Evolutionary conservation across 2,888 invertebrate species (phyloP), one percentile per base, ranked within the genome.

Genomic region (Idaea biselata): DNA sequence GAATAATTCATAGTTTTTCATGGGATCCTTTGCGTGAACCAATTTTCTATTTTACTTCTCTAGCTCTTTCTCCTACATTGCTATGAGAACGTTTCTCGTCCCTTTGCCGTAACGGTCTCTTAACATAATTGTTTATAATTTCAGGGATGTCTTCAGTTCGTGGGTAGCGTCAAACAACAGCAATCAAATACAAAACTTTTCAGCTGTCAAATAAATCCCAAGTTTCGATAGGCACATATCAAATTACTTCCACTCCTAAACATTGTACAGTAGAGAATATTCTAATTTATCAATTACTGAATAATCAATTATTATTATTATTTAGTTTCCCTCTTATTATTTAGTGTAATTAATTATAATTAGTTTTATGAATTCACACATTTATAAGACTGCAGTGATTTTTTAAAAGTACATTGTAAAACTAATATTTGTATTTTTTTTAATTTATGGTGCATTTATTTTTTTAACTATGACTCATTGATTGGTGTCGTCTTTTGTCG

Each of bases 141-240:
- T 65, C 95, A 97, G 97, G 91, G 97, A 98, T 89, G 98, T 98
- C 70, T 97, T 97, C 93, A 96, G 96, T 83, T 96, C 96, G 69
- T 97, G 97, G 97, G 97, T 97, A 81, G 96, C 97, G 69, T 95
- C 96, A 79, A 96, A 97, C 93, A 96, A 96, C 93, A 96, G 96
- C 89, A 95, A 94, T 90, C 94, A 95, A 88, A 94, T 95, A 84
- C 96, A 96, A 91, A 95, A 95, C 86, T 96, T 95, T 87, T 96
- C 96, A 71, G 95, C 96, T 75, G 96, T 96, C 78, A 96, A 96
- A 93, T 96, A 96, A 88, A 79, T 59, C 62, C 60, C 17, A 65
- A 63, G 53, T 58, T 56, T 62, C 64, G 63, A 56, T 79, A 81
- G 79, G 78, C 77, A 82, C 83, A 83, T 84, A 84, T 84, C 83